These are phyloP conservation scores for Paelopatides confundens DNA, from an alignment of 53 echinoderm and acorn worm genomes.

Conservation along the genomic window DNA sequence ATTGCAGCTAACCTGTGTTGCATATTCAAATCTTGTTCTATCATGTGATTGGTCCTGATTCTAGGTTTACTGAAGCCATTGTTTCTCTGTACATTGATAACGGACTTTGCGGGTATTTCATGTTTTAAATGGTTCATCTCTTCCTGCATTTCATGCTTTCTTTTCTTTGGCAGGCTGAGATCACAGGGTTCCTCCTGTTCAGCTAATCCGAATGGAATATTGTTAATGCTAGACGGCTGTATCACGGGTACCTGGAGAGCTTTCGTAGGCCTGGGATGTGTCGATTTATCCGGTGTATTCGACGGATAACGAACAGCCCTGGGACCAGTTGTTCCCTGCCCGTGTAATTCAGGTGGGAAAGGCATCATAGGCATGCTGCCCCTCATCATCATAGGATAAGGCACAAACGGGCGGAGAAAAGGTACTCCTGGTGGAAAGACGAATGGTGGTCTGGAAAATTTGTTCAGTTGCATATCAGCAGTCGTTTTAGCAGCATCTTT, in stretches of 20 bases:
- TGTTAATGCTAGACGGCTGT: slow-evolving; percentile 1
- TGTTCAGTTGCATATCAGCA: background rate
- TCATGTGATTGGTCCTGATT: background rate
- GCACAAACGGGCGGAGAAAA: slow-evolving; percentile 42
- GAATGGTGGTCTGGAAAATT: slow-evolving; percentile 1
- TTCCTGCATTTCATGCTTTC: slow-evolving; percentile 19
- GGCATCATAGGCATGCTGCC: slow-evolving; percentile 17
- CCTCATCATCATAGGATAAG: slow-evolving; percentile 17
- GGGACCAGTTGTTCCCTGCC: background rate
- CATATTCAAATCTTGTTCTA: background rate
- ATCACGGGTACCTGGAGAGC: slow-evolving; percentile 45
- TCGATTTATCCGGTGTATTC: background rate
- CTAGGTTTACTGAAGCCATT: background rate
- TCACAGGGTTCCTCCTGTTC: slow-evolving; percentile 96
- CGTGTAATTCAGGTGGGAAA: slow-evolving; percentile 14
- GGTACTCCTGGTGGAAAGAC: slow-evolving; percentile 42
- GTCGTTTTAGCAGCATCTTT: background rate
- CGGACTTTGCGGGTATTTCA: background rate
- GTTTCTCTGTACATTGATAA: no score
- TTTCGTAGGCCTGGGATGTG: background rate
- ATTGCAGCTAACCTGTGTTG: background rate
- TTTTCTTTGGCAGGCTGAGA: slow-evolving; percentile 90
- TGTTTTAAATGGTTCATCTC: background rate
- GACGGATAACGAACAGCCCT: slow-evolving; percentile 16
- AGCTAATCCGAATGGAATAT: background rate